A percentile compares a stretch with the other conserved stretches of the same genome.
These are phyloP conservation scores for Rhynchomys soricoides DNA, from an alignment of 2,113 vertebrate genomes.

Conservation along the genomic window DNA sequence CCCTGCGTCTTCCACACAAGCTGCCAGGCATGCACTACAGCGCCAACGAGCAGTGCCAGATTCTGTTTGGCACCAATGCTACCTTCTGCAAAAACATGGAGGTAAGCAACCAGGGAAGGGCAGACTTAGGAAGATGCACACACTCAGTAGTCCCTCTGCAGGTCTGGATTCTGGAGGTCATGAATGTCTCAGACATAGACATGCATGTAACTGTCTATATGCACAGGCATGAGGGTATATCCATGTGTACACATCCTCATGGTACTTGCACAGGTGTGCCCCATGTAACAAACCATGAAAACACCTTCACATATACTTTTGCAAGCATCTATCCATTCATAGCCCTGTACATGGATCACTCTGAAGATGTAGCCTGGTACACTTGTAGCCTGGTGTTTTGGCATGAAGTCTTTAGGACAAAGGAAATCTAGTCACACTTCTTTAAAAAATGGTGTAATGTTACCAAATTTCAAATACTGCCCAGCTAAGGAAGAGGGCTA, in stretches of 20 bases:
- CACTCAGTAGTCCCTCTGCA: not conserved
- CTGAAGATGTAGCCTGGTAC: not conserved
- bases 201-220: fast-evolving
- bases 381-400: not conserved
- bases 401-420: not conserved
- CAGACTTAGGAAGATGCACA: not conserved
- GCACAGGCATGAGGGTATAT: too few relatives aligned
- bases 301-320: too few relatives aligned
- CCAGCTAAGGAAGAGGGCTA: not conserved
- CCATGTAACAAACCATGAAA: not conserved
- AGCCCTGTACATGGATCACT: not conserved
- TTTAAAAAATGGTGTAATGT: not conserved
- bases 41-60: slow-evolving; percentile 96
- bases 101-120: slow-evolving; percentile 84
- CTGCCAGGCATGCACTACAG: slow-evolving; percentile 99
- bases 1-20: slow-evolving; percentile 92
- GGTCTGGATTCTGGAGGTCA: not conserved
- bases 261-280: too few relatives aligned
- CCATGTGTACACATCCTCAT: not conserved
- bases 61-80: slow-evolving; percentile 97
- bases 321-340: fast-evolving
- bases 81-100: slow-evolving; percentile 98
- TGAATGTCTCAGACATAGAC: not conserved
- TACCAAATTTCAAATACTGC: not conserved
- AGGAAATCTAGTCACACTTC: not conserved